These are phyloP conservation scores for Tenualosa thibaudeaui DNA, from an alignment of 2,797 vertebrate species.

Conservation along the genomic window DNA sequence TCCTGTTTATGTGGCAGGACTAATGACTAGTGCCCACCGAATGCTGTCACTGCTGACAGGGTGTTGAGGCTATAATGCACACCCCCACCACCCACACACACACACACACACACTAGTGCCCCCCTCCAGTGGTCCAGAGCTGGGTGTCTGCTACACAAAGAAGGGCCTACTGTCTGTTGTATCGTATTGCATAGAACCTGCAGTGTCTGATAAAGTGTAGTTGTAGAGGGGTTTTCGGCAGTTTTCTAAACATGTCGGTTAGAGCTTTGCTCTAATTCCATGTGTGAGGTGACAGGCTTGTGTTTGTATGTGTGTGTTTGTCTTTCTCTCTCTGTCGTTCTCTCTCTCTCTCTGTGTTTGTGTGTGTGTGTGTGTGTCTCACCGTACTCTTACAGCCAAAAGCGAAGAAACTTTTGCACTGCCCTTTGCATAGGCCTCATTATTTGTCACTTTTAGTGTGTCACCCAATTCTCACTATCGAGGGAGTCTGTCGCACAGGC, in stretches of 20 bases:
- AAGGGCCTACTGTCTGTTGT: neutral
- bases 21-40: constrained; percentile 3
- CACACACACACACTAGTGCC: too few species aligned
- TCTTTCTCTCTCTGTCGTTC: neutral
- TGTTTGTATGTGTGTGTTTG: neutral
- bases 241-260: neutral
- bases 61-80: neutral
- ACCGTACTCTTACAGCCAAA: neutral
- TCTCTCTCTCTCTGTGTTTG: too few species aligned
- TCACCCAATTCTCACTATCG: neutral
- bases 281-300: neutral
- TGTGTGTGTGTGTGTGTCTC: neutral
- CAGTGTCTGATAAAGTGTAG: neutral
- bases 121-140: neutral
- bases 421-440: neutral
- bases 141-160: neutral
- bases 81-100: neutral
- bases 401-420: neutral
- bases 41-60: neutral
- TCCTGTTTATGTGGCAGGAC: neutral
- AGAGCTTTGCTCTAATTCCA: neutral
- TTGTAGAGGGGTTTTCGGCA: neutral
- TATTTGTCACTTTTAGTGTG: neutral
- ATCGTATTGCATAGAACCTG: neutral
- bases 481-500: neutral